A percentile compares a stretch with the other conserved stretches of the same genome.
Evolutionary conservation across 2,113 vertebrate genomes (phyloP).

Genomic region (Cacatua alba): DNA sequence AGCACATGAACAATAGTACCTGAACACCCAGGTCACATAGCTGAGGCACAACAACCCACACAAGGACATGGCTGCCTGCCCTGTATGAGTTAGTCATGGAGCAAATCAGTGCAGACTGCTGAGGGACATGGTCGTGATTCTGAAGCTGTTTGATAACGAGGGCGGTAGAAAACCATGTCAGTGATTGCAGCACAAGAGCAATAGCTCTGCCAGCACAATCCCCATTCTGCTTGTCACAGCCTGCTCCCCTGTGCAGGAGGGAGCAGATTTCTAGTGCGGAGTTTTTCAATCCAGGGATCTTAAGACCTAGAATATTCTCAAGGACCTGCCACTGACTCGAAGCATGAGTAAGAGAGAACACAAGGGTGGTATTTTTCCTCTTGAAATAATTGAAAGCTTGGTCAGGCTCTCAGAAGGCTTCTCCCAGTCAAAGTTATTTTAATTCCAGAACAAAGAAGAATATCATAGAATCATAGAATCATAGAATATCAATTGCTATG

Average conservation of each 20-base stretch:
- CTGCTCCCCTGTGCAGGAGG: neutral
- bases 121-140: neutral
- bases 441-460: neutral
- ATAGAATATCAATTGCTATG: neutral
- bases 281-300: neutral
- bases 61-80: neutral
- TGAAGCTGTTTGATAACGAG: neutral
- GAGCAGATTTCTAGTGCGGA: neutral
- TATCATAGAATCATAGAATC: neutral
- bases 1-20: neutral
- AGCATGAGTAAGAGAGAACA: neutral
- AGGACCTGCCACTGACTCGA: neutral
- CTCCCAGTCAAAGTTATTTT: neutral
- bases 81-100: rapidly evolving
- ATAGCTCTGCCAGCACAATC: neutral
- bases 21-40: neutral
- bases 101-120: neutral
- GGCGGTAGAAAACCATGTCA: neutral
- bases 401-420: neutral
- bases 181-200: neutral
- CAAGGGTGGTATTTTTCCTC: neutral
- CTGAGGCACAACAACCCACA: neutral
- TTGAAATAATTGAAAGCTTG: neutral
- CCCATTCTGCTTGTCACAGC: neutral
- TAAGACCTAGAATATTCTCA: neutral